Evolutionary conservation across 2,888 invertebrate genomes (phyloP), one percentile per base, ranked within the genome.

Genomic region (Holacanthella duospinosa): DNA sequence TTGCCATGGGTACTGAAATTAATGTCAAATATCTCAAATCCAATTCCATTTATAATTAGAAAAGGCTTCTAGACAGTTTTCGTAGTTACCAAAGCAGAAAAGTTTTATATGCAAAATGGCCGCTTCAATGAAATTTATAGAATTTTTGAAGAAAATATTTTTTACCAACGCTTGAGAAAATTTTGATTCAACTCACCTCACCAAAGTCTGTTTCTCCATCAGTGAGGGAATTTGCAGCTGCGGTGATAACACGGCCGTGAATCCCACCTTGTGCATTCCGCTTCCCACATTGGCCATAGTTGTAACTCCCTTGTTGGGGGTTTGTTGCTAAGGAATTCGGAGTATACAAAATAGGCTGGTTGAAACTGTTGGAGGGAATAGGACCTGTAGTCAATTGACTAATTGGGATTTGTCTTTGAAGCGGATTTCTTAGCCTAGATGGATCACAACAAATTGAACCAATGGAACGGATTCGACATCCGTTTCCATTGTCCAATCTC

Each of bases 1-100:
- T 82, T 95, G 90, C 88, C 92, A 93, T 9, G 92, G 92, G 75
- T 92, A 92, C 78, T 92, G 91, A 66, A 36, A 36, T 12, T 12
- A 36, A 36, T 6, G 16, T 36, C 36, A 16, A 36, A 36, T 12
- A 36, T 12, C 16, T 36, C 6, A 16, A 36, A 12, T 36, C 36
- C 6, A 36, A 36, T 12, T 36, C 12, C 48, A n/a, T 48, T 48
- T 21, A 48, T n/a, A 48, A 21, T 4, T 48, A 9, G 21, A 48
- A 48, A 36, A 9, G 9, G 9, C 36, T 9, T 36, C 16, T 9
- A 36, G 16, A 36, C 6, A 9, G 9, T 36, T 36, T 6, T 36
- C 36, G 36, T 6, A 36, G n/a, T n/a, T n/a, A n/a, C n/a, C n/a
- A n/a, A n/a, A n/a, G n/a, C n/a, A n/a, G n/a, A n/a, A n/a, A n/a